Conservation (phyloP, 2,113 vertebrate genomes). For the Eublepharis macularius region DNA sequence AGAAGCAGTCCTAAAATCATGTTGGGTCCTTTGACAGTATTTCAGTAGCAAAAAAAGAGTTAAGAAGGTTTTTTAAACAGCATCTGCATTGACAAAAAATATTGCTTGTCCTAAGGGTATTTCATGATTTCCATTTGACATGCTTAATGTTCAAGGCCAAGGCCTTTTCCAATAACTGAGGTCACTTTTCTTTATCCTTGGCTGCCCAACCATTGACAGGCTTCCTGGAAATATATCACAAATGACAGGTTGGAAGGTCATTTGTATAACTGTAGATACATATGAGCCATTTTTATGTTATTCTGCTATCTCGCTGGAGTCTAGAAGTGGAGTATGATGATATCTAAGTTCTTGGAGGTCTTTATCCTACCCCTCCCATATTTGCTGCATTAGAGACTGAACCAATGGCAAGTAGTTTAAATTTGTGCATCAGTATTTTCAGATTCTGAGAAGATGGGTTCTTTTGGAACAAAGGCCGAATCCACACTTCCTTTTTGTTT, state of each 20-base stretch:
- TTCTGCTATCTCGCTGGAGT: background rate
- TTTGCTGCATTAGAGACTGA: no score
- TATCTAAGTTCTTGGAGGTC: background rate
- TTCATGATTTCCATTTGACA: constrained; percentile 26
- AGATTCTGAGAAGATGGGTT: no score
- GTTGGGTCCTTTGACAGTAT: constrained; percentile 12
- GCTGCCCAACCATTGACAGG: background rate
- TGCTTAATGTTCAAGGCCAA: constrained; percentile 11
- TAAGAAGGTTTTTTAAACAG: constrained; percentile 25
- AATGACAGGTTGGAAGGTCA: background rate
- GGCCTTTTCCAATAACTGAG: background rate
- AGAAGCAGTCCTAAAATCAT: constrained; percentile 33
- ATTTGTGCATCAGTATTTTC: no score
- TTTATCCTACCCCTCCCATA: background rate
- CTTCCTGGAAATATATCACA: background rate
- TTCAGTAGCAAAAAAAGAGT: constrained; percentile 27
- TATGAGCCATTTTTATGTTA: background rate
- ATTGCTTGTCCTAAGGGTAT: constrained; percentile 24
- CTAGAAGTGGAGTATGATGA: background rate
- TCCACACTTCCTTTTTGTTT: no score
- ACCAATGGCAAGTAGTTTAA: no score
- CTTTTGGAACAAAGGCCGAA: no score
- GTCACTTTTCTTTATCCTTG: background rate
- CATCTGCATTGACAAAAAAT: background rate
- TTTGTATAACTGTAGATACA: background rate